phyloP scores from a whole-genome alignment of 2,113 vertebrate genomes.

The Malurus elegans region DNA sequence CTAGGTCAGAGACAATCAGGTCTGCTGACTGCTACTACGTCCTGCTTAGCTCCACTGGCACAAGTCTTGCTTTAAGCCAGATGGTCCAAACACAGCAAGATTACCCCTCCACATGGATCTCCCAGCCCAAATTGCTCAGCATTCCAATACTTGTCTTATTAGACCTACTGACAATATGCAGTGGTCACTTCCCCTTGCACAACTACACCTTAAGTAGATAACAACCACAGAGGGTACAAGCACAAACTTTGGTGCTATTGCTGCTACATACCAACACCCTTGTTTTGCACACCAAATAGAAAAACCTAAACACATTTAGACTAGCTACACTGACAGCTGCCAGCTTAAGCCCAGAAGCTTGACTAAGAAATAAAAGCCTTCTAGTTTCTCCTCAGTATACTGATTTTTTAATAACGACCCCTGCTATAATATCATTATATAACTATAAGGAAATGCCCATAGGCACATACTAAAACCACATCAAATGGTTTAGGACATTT shows the following conservation, averaged over 20 bases:
- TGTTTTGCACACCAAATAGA: background rate
- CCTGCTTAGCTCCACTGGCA: background rate
- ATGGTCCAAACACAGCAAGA: background rate
- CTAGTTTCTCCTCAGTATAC: background rate
- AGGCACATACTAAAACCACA: accelerated
- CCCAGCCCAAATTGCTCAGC: background rate
- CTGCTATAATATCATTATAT: background rate
- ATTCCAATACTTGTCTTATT: background rate
- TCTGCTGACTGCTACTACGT: accelerated
- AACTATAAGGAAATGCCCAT: background rate
- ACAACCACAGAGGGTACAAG: background rate
- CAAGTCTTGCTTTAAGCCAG: background rate
- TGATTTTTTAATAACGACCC: background rate
- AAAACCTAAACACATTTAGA: background rate
- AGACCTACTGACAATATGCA: background rate
- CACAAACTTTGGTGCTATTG: background rate
- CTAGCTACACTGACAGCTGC: background rate
- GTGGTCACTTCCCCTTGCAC: background rate
- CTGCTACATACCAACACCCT: background rate
- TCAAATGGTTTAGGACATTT: background rate
- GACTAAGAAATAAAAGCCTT: background rate
- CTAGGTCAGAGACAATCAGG: background rate
- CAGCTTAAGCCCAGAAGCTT: background rate
- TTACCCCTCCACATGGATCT: background rate
- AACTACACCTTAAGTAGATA: background rate